Evolutionary conservation across 2,113 vertebrate genomes (phyloP), one percentile per base, ranked within the genome.

Genomic region (Panthera tigris): DNA sequence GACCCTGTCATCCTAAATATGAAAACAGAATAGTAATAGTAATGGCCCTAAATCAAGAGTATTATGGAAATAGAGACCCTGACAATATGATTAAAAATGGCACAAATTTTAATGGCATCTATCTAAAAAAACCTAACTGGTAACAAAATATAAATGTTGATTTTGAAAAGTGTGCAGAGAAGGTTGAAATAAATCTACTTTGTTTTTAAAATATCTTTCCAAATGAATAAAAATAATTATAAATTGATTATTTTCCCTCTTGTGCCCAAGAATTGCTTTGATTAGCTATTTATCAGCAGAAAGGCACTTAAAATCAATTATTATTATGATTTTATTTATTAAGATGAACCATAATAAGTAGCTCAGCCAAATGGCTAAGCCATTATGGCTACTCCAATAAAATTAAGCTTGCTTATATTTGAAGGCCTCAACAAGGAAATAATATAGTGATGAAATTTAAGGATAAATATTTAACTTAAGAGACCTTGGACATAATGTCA

Each of bases 281-380:
- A 18, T 65, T 66, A 69, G 10, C 3, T 73, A 21, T 79, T 83
- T 83, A 88, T 21, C 25, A 73, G 16, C 82, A 92, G 36, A 90
- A 86, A 55, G 79, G 1, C 3, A 80, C 18, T 6, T 27, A 31
- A 39, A 88, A 45, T 7, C n/a, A 69, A 76, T 55, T 61, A 11
- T 92, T 81, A 66, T 82, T 78, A 78, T 65, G 76, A 73, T 90
- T 16, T 92, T 57, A 91, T 90, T 48, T 89, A 63, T 83, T 89
- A 79, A 96, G 89, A 80, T 66, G 4, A 91, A 57, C 23, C 21
- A 78, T 83, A 8, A 55, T 1, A 2, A 66, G 33, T 31, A 61
- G 25, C 36, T 52, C 29, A 92, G 23, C 15, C 78, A 89, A 71
- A 41, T 76, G 11, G 16, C 21, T 68, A 80, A 45, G 31, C 3